These are phyloP conservation scores for Nematopogon swammerdamellus DNA, from an alignment of 2,888 invertebrate species.

Conservation along the genomic window DNA sequence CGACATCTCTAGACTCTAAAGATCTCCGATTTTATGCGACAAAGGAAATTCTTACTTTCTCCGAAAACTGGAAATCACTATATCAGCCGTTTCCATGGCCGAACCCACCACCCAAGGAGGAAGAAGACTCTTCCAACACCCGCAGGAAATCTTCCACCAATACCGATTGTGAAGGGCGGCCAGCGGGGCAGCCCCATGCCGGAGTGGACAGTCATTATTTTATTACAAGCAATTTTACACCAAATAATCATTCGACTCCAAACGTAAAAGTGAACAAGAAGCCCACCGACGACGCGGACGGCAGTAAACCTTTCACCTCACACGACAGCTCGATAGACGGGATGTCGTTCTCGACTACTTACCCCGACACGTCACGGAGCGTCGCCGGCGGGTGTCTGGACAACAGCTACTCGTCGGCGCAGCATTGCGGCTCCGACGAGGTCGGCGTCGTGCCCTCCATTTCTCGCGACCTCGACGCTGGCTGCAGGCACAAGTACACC, in stretches of 20 bases:
- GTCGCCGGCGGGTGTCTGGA: background rate
- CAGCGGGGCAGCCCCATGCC: too few species aligned
- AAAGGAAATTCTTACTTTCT: background rate
- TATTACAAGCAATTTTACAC: constrained; percentile 21
- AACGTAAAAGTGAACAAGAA: constrained; percentile 17
- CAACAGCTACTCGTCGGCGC: background rate
- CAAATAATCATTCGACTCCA: constrained; percentile 41
- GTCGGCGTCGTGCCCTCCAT: constrained; percentile 32
- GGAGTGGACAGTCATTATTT: background rate
- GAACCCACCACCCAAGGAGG: too few species aligned
- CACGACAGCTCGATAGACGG: background rate
- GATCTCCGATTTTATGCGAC: background rate
- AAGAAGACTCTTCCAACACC: too few species aligned
- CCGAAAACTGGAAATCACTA: background rate
- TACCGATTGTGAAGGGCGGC: too few species aligned
- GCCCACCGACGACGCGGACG: background rate
- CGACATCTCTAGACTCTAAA: background rate
- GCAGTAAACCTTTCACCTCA: background rate
- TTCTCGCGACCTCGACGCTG: constrained; percentile 39
- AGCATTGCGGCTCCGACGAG: background rate
- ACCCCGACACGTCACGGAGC: background rate
- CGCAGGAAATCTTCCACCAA: too few species aligned
- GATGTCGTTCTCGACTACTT: background rate
- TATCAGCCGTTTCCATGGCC: background rate
- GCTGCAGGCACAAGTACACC: constrained; percentile 36